phyloP scores from a whole-genome alignment of 2,888 invertebrate genomes.

The Fragum fragum region DNA sequence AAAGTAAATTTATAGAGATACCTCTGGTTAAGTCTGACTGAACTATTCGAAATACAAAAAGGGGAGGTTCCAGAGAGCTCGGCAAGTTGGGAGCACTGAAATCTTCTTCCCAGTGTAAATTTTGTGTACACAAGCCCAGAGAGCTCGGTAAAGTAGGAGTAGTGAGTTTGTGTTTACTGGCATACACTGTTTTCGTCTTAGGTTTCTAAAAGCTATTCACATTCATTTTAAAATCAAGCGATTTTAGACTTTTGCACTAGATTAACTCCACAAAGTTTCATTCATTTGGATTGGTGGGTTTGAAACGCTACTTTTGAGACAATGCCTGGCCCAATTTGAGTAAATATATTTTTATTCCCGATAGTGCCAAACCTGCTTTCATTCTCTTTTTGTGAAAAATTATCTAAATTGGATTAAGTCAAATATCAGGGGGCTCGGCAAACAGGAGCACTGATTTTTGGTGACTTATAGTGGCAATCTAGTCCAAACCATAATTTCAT shows the following conservation, averaged over 20 bases:
- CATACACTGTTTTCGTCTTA: neutral
- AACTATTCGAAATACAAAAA: neutral
- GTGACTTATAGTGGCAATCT: neutral
- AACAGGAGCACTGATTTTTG: conserved; percentile 1
- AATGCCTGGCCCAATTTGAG: neutral
- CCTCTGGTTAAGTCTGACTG: neutral
- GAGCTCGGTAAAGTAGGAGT: neutral
- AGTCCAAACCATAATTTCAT: no score
- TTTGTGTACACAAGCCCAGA: neutral
- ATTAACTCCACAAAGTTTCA: no score
- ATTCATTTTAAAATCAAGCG: neutral
- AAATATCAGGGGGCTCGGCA: no score
- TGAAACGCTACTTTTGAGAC: neutral
- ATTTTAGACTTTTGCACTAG: no score
- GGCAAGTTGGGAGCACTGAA: neutral
- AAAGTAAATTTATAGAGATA: neutral
- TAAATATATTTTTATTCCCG: neutral
- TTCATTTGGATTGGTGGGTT: no score
- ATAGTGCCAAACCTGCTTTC: neutral
- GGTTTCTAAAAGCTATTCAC: neutral
- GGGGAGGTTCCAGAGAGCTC: neutral
- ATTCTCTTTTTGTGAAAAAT: no score
- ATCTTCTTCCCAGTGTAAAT: neutral
- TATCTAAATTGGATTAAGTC: no score
- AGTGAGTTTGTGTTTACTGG: neutral